These are phyloP conservation scores for Oenanthe melanoleuca DNA, from an alignment of 2,113 vertebrate species.

Conservation along the genomic window DNA sequence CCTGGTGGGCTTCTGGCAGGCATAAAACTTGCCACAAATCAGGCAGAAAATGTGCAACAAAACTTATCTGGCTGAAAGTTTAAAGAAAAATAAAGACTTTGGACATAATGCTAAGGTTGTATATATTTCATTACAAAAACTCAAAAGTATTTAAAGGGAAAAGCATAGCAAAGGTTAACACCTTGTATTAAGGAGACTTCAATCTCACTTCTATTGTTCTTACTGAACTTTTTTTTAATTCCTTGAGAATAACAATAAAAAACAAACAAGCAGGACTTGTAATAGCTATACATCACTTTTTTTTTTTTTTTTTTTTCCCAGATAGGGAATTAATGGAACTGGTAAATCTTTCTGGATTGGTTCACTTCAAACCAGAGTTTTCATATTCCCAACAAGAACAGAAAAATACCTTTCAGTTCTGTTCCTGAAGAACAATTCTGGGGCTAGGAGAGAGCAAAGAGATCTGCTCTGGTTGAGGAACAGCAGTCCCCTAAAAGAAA, in stretches of 20 bases:
- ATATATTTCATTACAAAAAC: neutral
- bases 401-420: neutral
- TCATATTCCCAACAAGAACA: neutral
- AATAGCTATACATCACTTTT: neutral
- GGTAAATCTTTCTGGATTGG: neutral
- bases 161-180: neutral
- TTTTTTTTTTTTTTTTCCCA: neutral
- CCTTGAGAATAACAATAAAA: neutral
- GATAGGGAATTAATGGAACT: neutral
- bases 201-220: neutral
- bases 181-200: neutral
- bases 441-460: neutral
- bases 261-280: too few species aligned
- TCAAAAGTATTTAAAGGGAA: neutral
- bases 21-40: neutral
- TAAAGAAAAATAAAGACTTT: neutral
- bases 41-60: neutral
- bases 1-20: neutral
- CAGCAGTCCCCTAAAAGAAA: neutral
- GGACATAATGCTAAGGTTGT: accelerated
- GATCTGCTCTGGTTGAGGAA: neutral
- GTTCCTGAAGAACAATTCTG: accelerated
- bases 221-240: neutral
- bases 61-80: neutral
- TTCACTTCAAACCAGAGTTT: neutral